These are phyloP conservation scores for Morone chrysops DNA, from an alignment of 2,113 vertebrate species.

Conservation along the genomic window DNA sequence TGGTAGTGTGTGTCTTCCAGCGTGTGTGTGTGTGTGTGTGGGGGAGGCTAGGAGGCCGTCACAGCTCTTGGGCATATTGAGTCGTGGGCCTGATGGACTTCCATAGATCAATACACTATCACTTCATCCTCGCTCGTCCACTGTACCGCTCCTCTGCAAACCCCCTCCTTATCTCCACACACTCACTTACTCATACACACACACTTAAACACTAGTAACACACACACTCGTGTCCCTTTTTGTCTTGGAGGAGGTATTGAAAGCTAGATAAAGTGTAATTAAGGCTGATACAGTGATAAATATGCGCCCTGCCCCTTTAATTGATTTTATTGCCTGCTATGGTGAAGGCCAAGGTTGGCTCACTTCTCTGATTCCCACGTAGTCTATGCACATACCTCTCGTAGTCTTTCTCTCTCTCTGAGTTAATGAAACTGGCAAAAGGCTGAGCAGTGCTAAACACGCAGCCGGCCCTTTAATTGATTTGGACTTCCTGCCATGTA, in stretches of 20 bases:
- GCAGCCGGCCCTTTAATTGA: slow-evolving; percentile 51
- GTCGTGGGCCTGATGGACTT: slow-evolving; percentile 65
- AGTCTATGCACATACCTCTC: not conserved
- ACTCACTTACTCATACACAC: not conserved
- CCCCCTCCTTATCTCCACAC: slow-evolving; percentile 25
- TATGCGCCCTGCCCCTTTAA: slow-evolving; percentile 56
- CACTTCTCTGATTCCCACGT: slow-evolving; percentile 27
- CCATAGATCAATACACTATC: slow-evolving; percentile 69
- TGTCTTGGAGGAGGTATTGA: slow-evolving; percentile 63
- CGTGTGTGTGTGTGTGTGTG: not conserved
- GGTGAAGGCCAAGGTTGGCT: slow-evolving; percentile 53
- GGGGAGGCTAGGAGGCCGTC: slow-evolving; percentile 29
- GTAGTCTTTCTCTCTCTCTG: not conserved
- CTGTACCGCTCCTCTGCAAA: slow-evolving; percentile 37
- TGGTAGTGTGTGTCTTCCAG: too few species aligned
- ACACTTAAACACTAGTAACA: slow-evolving; percentile 2
- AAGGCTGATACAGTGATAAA: slow-evolving; percentile 70
- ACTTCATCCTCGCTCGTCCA: slow-evolving; percentile 56
- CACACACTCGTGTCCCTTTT: slow-evolving; percentile 11
- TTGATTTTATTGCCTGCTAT: slow-evolving; percentile 65
- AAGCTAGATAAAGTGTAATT: slow-evolving; percentile 73
- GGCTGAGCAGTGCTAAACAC: slow-evolving; percentile 54
- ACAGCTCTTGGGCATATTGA: slow-evolving; percentile 58
- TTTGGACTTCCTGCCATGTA: slow-evolving; percentile 43
- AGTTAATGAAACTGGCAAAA: slow-evolving; percentile 54